These are phyloP conservation scores for Salticus scenicus DNA, from an alignment of 2,888 invertebrate species.

Conservation along the genomic window DNA sequence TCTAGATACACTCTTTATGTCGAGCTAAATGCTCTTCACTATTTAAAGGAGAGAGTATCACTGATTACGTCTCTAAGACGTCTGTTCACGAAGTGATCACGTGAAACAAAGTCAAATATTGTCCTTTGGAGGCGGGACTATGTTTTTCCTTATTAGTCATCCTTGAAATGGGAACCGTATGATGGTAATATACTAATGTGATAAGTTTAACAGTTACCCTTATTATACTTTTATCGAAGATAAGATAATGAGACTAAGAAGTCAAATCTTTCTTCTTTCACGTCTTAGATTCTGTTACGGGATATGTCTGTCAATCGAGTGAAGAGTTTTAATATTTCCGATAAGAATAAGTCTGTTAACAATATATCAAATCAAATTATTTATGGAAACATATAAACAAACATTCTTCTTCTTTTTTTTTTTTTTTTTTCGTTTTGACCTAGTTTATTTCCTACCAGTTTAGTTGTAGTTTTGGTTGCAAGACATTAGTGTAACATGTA, in stretches of 20 bases:
- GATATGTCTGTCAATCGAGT: constrained; percentile 41
- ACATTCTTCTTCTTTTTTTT: background rate
- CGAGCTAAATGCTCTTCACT: constrained; percentile 1
- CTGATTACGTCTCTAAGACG: constrained; percentile 34
- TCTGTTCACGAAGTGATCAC: constrained; percentile 40
- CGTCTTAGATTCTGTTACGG: constrained; percentile 25
- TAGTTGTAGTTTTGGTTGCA: constrained; percentile 21
- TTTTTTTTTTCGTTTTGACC: constrained; percentile 35
- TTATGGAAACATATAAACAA: constrained; percentile 57
- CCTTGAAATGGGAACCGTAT: constrained; percentile 13
- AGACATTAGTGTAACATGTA: too few species aligned
- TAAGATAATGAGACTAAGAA: constrained; percentile 49
- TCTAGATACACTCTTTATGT: constrained; percentile 7
- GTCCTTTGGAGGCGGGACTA: constrained; percentile 39
- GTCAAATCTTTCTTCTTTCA: constrained; percentile 36
- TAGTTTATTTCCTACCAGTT: constrained; percentile 31
- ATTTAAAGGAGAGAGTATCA: constrained; percentile 33
- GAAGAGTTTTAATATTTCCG: constrained; percentile 17
- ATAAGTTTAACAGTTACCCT: constrained; percentile 21
- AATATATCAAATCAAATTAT: constrained; percentile 27
- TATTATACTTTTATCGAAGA: background rate
- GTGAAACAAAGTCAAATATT: constrained; percentile 25
- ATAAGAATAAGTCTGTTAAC: background rate
- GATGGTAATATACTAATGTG: background rate
- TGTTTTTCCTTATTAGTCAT: constrained; percentile 21